Conservation (phyloP, 2,888 invertebrate genomes). For the Bombyx huttoni region DNA sequence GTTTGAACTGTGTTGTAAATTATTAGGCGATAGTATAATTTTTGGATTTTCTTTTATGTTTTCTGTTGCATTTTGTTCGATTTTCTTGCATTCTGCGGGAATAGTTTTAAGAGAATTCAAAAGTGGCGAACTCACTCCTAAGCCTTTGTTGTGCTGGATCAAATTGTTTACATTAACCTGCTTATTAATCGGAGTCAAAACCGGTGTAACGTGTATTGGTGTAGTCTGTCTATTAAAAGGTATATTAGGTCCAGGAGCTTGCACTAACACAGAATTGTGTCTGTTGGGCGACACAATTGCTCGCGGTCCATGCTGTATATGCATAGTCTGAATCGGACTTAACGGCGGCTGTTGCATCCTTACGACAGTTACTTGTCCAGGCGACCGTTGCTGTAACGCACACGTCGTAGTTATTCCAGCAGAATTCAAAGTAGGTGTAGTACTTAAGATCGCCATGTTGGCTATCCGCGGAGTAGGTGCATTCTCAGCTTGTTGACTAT, state of each 20-base stretch:
- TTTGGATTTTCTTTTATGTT: constrained; percentile 41
- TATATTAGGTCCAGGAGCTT: constrained; percentile 54
- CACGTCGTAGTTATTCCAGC: constrained; percentile 49
- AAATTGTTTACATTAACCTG: constrained; percentile 65
- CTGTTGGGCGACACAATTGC: constrained; percentile 59
- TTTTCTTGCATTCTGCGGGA: constrained; percentile 37
- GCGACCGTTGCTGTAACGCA: constrained; percentile 48
- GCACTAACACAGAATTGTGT: constrained; percentile 58
- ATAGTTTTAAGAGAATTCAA: constrained; percentile 53
- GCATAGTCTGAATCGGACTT: constrained; percentile 58
- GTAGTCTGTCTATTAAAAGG: constrained; percentile 51
- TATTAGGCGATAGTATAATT: constrained; percentile 54
- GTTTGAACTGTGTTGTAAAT: constrained; percentile 42
- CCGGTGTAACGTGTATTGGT: constrained; percentile 68
- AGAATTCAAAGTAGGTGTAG: constrained; percentile 42
- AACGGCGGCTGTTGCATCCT: constrained; percentile 62
- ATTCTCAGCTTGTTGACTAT: constrained; percentile 40
- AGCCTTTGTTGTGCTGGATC: constrained; percentile 45
- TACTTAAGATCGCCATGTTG: constrained; percentile 51
- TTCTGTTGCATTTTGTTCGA: constrained; percentile 33
- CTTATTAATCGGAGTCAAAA: constrained; percentile 71
- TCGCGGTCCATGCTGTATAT: constrained; percentile 46
- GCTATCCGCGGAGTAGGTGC: constrained; percentile 49
- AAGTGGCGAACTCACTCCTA: constrained; percentile 28
- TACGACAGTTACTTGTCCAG: constrained; percentile 65